A percentile compares a stretch with the other conserved stretches of the same genome.
Conservation (phyloP, 2,113 vertebrate species). For the Syngnathus scovelli region DNA sequence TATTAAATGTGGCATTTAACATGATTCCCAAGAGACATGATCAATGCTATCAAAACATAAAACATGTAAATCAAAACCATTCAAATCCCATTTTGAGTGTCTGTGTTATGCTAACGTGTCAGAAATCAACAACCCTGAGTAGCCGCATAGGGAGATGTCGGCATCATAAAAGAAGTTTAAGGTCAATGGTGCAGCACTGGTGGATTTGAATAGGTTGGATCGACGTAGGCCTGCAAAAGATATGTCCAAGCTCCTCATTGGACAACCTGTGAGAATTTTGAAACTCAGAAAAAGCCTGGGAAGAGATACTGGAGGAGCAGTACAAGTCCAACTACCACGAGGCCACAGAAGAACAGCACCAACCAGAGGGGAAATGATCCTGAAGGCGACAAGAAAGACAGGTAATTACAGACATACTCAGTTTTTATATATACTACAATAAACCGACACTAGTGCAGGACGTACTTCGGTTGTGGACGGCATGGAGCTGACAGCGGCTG, state of each 20-base stretch:
- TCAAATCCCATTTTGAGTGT: slow-evolving; percentile 15
- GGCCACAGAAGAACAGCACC: slow-evolving; percentile 77
- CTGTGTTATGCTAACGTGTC: slow-evolving; percentile 4
- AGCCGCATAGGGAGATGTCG: not conserved
- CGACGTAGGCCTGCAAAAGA: not conserved
- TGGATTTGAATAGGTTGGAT: not conserved
- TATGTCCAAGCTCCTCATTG: not conserved
- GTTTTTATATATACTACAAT: not conserved
- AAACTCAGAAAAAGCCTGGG: slow-evolving; percentile 79
- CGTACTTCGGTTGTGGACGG: slow-evolving; percentile 80
- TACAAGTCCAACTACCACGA: slow-evolving; percentile 74
- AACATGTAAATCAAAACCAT: slow-evolving; percentile 15
- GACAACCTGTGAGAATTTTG: slow-evolving; percentile 20
- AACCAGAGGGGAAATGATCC: slow-evolving; percentile 86
- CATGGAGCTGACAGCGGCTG: slow-evolving; percentile 87
- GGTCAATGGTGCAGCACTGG: not conserved
- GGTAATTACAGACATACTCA: not conserved
- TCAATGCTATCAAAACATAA: not conserved
- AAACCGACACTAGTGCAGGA: slow-evolving; percentile 16
- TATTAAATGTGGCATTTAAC: slow-evolving; percentile 16
- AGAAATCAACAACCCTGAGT: slow-evolving; percentile 28
- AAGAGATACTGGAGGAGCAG: slow-evolving; percentile 82
- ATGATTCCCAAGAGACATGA: not conserved
- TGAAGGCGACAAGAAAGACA: slow-evolving; percentile 33
- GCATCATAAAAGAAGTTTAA: not conserved